phyloP scores from a whole-genome alignment of 2,888 invertebrate species.

The Chymomyza caudatula region DNA sequence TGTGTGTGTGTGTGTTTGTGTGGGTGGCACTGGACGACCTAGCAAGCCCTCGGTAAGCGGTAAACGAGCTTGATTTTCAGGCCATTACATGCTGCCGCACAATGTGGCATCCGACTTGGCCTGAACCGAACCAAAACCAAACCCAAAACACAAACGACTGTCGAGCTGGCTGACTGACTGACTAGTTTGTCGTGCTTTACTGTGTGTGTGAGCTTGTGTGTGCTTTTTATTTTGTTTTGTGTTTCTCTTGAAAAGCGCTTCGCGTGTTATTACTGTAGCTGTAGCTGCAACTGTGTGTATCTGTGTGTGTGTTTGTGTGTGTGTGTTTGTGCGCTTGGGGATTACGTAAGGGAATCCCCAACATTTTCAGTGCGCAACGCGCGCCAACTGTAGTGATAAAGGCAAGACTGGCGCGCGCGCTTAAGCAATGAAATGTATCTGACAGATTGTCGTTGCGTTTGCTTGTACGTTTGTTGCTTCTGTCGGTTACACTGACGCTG shows the following conservation, averaged over 20 bases:
- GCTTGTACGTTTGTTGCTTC: neutral
- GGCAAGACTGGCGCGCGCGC: neutral
- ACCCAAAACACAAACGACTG: neutral
- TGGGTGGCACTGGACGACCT: conserved; percentile 26
- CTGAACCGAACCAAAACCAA: neutral
- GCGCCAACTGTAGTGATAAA: conserved; percentile 33
- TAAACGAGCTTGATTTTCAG: conserved; percentile 63
- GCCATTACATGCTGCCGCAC: conserved; percentile 47
- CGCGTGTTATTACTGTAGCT: conserved; percentile 33
- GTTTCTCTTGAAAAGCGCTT: conserved; percentile 37
- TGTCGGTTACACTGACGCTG: neutral
- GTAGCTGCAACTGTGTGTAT: conserved; percentile 10
- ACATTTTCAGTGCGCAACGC: conserved; percentile 59
- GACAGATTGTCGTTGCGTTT: conserved; percentile 12
- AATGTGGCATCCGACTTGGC: neutral
- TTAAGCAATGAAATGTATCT: conserved; percentile 21
- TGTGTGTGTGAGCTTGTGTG: neutral
- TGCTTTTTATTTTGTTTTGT: conserved; percentile 45
- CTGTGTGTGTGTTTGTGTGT: conserved; percentile 24
- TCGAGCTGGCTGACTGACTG: conserved; percentile 7
- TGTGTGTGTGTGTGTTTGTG: conserved; percentile 15
- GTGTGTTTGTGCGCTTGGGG: conserved; percentile 57
- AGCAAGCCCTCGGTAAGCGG: neutral
- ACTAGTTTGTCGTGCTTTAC: conserved; percentile 2
- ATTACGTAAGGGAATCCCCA: conserved; percentile 77